A percentile compares a stretch with the other conserved stretches of the same genome.
Evolutionary conservation across 1,140 invertebrate species (phyloP).

Genomic region (Orius laevigatus): DNA sequence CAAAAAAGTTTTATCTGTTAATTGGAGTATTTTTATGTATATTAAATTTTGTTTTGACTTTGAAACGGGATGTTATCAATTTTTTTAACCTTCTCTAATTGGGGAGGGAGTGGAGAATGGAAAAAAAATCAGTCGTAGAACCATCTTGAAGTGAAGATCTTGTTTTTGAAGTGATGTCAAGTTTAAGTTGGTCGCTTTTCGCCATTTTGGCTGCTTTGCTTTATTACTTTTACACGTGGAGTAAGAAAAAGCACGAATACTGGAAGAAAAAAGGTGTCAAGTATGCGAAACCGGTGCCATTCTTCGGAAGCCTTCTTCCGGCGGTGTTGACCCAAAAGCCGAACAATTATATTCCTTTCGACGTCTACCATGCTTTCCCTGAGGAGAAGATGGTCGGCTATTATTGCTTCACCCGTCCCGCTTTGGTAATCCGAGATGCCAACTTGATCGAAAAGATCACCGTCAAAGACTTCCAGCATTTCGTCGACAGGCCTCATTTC

Average conservation of each 20-base stretch:
- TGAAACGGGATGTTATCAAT: too few species aligned
- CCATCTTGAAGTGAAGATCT: too few species aligned
- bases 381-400: slow-evolving; percentile 28
- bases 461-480: slow-evolving; percentile 34
- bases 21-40: too few species aligned
- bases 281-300: slow-evolving; percentile 5
- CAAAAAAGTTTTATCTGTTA: too few species aligned
- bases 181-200: too few species aligned
- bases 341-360: slow-evolving; percentile 22
- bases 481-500: slow-evolving; percentile 24
- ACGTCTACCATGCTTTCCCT: slow-evolving; percentile 29
- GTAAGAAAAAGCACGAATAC: slow-evolving; percentile 20
- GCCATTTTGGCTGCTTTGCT: too few species aligned
- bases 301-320: slow-evolving; percentile 12
- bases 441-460: slow-evolving; percentile 32
- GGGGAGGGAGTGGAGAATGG: too few species aligned
- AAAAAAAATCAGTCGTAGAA: too few species aligned
- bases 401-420: slow-evolving; percentile 29
- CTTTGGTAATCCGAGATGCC: slow-evolving; percentile 31
- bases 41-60: too few species aligned
- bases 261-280: slow-evolving; percentile 28
- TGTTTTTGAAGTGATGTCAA: too few species aligned
- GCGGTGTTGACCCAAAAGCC: slow-evolving; percentile 19
- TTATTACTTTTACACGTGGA: too few species aligned
- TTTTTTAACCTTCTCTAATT: too few species aligned